Conservation (phyloP, 2,113 vertebrate species). For the Rhipidura dahli region DNA sequence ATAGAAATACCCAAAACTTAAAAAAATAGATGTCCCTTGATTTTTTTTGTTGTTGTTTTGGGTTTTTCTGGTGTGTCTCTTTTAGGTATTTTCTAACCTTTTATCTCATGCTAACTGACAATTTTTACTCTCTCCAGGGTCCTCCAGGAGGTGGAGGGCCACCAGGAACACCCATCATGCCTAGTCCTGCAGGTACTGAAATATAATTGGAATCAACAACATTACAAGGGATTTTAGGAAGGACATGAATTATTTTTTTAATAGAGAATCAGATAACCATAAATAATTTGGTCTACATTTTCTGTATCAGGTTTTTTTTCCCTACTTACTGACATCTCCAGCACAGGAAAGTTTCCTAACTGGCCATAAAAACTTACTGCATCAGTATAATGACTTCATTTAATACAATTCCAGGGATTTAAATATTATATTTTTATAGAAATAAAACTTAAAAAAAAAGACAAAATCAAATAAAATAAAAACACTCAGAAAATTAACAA, state of each 20-base stretch:
- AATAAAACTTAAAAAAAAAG: background rate
- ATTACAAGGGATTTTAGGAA: background rate
- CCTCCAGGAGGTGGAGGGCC: constrained; percentile 95
- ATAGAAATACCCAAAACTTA: background rate
- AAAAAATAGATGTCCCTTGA: background rate
- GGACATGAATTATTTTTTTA: background rate
- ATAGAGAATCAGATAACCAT: background rate
- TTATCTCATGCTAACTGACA: background rate
- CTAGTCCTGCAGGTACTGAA: constrained; percentile 94
- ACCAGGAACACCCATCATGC: constrained; percentile 98
- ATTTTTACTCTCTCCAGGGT: constrained; percentile 77
- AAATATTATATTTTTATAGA: background rate
- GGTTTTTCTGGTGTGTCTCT: background rate
- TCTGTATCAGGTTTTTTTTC: background rate
- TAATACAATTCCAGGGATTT: background rate
- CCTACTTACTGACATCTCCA: background rate
- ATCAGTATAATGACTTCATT: background rate
- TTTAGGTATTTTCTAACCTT: background rate
- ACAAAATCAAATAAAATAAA: background rate
- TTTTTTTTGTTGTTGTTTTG: too few species aligned
- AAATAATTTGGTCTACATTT: background rate
- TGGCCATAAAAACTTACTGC: background rate
- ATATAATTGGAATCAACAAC: background rate
- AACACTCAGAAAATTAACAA: background rate
- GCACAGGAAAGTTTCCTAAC: background rate